Evolutionary conservation across 2,797 vertebrate genomes (phyloP).

Genomic region (Scleropages formosus): DNA sequence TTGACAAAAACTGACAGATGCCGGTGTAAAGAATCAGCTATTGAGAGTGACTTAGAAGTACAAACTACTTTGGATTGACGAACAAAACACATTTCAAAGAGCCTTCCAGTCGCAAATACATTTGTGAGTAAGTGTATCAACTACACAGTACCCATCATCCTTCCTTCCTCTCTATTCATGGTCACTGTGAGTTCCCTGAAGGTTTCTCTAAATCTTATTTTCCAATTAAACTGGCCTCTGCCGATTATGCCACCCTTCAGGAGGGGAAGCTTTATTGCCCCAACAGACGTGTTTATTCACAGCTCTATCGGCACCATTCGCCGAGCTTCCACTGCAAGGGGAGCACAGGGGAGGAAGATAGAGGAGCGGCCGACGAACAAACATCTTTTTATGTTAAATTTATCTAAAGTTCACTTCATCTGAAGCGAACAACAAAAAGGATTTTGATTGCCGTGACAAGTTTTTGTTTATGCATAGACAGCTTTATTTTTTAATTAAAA

Average conservation of each 20-base stretch:
- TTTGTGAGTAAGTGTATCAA: no score
- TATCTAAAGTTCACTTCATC: slow-evolving; percentile 3
- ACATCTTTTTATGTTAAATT: not conserved
- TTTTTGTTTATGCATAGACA: no score
- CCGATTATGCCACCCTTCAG: slow-evolving; percentile 5
- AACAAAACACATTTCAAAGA: no score
- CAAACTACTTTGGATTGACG: no score
- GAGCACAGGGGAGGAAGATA: not conserved
- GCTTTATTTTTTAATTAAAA: no score
- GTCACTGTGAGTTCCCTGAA: not conserved
- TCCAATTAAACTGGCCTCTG: not conserved
- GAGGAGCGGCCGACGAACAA: not conserved
- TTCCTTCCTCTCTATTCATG: not conserved
- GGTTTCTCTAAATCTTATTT: slow-evolving; percentile 20
- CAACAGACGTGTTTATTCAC: slow-evolving; percentile 9
- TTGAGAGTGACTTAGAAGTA: no score
- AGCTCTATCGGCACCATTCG: not conserved
- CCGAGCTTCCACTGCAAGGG: not conserved
- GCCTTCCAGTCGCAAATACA: no score
- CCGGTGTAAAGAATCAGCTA: no score
- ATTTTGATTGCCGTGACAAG: not conserved
- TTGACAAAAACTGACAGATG: no score
- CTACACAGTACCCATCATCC: slow-evolving; percentile 3
- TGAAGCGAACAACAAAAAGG: not conserved
- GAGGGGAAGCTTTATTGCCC: not conserved